Evolutionary conservation across 2,113 vertebrate species (phyloP), one percentile per base, ranked within the genome.

Genomic region (Pachycephala philippinensis): DNA sequence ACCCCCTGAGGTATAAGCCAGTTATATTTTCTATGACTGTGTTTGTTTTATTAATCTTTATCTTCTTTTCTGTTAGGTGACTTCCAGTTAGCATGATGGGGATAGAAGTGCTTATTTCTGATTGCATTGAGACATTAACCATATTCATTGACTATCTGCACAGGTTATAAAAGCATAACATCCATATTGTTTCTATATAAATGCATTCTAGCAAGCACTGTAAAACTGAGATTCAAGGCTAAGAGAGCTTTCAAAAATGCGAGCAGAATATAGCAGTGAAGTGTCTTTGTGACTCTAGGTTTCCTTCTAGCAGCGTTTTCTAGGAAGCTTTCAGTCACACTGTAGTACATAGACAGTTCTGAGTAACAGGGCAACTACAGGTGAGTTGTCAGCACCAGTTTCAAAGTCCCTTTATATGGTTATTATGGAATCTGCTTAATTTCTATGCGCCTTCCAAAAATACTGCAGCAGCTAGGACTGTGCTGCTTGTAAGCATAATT

Each of bases 1-100:
- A 31, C 98, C 95, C 11, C 79, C 97, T 33, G 82, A 98, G 95
- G 99, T 99, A 98, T 44, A 76, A 50, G 44, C 19, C 13, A 49
- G 60, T 80, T 96, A 27, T n/a, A 5, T 66, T 94, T 96, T 92
- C 52, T 87, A 1, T 56, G 24, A 30, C 22, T 49, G 14, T 79
- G 7, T 77, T 85, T 72, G 54, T 61, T 53, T 59, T 68, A 44
- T 15, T 94, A 61, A 26, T 84, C 52, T 85, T 66, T 16, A 54
- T 44, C 13, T 97, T 96, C 56, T 90, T 82, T 61, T 76, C 53
- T 83, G 28, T 53, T 79, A n/a, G 27, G 49, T 93, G 89, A 84
- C 70, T 87, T 94, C 47, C 63, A 69, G 13, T 91, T 87, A 88
- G 26, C 15, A 3, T 54, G 18, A 19, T 47, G 60, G 28, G 22